These are phyloP conservation scores for Clanis bilineata DNA, from an alignment of 2,888 invertebrate species.

Conservation along the genomic window DNA sequence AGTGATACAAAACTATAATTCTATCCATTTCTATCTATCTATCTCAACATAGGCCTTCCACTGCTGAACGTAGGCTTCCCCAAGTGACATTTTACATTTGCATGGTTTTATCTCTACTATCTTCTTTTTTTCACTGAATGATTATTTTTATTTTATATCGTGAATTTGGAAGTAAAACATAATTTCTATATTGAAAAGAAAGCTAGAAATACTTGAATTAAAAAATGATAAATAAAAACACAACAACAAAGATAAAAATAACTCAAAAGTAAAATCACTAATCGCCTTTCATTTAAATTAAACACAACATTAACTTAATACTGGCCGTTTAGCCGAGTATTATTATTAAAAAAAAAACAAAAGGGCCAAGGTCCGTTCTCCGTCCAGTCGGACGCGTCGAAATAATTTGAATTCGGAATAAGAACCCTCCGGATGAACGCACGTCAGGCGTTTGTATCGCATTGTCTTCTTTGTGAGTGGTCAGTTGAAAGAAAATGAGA, in stretches of 20 bases:
- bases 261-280: neutral
- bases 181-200: too few species aligned
- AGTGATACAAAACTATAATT: neutral
- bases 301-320: neutral
- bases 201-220: too few species aligned
- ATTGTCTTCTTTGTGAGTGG: slow-evolving; percentile 77
- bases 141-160: too few species aligned
- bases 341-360: slow-evolving; percentile 12
- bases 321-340: neutral
- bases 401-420: slow-evolving; percentile 46
- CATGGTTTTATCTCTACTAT: too few species aligned
- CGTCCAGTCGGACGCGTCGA: slow-evolving; percentile 20
- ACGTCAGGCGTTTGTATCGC: slow-evolving; percentile 61
- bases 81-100: too few species aligned
- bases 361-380: slow-evolving; percentile 7
- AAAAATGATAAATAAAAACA: too few species aligned
- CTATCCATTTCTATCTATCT: too few species aligned
- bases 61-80: too few species aligned
- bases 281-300: neutral
- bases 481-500: slow-evolving; percentile 74
- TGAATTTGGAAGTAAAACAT: too few species aligned
- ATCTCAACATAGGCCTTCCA: too few species aligned
- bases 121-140: too few species aligned
- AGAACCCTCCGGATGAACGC: slow-evolving; percentile 66
- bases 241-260: too few species aligned